A percentile compares a stretch with the other conserved stretches of the same genome.
These are phyloP conservation scores for Deroplatys truncata DNA, from an alignment of 2,888 invertebrate species.

Conservation along the genomic window DNA sequence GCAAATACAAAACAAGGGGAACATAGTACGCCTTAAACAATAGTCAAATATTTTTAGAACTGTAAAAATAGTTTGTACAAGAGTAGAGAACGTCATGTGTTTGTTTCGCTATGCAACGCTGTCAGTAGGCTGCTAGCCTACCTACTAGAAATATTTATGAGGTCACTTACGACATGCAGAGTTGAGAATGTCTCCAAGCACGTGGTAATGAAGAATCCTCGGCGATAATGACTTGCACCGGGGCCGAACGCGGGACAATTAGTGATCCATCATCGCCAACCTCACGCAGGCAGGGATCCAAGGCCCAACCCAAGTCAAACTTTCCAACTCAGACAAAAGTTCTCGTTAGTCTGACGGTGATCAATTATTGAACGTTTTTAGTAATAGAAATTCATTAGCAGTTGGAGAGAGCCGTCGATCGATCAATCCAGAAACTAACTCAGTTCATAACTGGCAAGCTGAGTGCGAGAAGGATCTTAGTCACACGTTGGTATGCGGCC, in stretches of 20 bases:
- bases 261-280: neutral
- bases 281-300: neutral
- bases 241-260: neutral
- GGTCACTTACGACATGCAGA: too few relatives aligned
- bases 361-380: slow-evolving; percentile 15
- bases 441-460: neutral
- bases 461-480: neutral
- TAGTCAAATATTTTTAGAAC: too few relatives aligned
- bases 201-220: too few relatives aligned
- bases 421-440: slow-evolving; percentile 11
- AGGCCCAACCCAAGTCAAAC: neutral
- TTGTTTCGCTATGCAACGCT: too few relatives aligned
- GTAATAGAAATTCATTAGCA: slow-evolving; percentile 19
- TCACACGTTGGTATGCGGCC: neutral
- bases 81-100: too few relatives aligned
- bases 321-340: neutral
- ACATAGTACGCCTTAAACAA: too few relatives aligned
- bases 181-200: too few relatives aligned
- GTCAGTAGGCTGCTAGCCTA: too few relatives aligned
- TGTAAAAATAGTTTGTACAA: too few relatives aligned
- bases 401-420: slow-evolving; percentile 15
- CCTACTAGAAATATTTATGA: too few relatives aligned
- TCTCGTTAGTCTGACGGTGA: slow-evolving; percentile 1
- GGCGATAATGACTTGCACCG: neutral
- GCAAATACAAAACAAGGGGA: too few relatives aligned